Evolutionary conservation across 1,140 invertebrate species (phyloP).

Genomic region (Drosophila hydei): DNA sequence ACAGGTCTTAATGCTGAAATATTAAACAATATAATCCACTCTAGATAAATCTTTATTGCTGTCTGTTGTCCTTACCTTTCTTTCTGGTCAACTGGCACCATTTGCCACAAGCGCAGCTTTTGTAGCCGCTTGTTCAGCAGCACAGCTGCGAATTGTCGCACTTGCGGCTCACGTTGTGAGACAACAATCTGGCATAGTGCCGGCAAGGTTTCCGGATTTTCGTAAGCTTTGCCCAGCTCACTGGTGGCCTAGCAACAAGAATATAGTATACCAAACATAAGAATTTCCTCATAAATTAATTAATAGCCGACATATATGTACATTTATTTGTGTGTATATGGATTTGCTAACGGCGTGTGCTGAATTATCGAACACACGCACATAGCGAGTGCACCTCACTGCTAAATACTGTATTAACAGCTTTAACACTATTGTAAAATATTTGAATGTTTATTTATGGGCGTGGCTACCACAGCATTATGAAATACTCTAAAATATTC

Average conservation of each 20-base stretch:
- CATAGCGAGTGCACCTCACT: neutral
- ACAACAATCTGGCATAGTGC: constrained; percentile 86
- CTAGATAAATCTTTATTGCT: neutral
- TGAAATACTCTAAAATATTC: too few species aligned
- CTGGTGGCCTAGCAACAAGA: constrained; percentile 85
- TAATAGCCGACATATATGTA: constrained; percentile 20
- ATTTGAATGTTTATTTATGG: too few species aligned
- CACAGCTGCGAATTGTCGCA: constrained; percentile 89
- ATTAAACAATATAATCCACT: neutral
- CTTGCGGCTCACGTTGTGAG: constrained; percentile 85
- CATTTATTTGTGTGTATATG: constrained; percentile 16
- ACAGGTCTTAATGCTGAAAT: constrained; percentile 86
- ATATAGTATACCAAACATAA: constrained; percentile 11
- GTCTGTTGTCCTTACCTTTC: constrained; percentile 82
- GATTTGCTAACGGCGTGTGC: constrained; percentile 24
- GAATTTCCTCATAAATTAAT: constrained; percentile 30
- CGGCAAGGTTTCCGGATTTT: constrained; percentile 86
- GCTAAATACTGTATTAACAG: neutral
- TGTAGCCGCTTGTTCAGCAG: constrained; percentile 86
- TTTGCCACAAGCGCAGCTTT: constrained; percentile 87
- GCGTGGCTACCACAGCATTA: too few species aligned
- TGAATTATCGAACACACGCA: neutral
- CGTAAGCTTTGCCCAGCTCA: constrained; percentile 87
- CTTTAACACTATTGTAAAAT: too few species aligned
- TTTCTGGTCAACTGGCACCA: constrained; percentile 85